Percentiles rank a stretch among this genome's conserved stretches.
These are phyloP conservation scores for Actenoides hombroni DNA, from an alignment of 2,113 vertebrate species.

Conservation along the genomic window DNA sequence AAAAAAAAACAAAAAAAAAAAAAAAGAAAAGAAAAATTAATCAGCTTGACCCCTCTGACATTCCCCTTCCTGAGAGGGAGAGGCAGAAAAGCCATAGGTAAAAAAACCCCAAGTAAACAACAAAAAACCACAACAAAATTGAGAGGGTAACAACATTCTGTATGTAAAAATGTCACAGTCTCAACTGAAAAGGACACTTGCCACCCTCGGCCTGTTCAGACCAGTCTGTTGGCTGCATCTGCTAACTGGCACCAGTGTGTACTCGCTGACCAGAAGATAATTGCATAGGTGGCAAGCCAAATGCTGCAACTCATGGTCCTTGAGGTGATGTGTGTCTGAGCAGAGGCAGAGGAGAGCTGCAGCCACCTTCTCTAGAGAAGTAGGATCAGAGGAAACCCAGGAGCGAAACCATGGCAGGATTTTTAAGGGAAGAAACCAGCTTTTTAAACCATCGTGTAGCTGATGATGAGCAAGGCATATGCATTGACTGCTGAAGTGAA, in stretches of 20 bases:
- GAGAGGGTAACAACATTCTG: not conserved
- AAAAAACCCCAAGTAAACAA: not conserved
- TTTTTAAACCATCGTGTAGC: not conserved
- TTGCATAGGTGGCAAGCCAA: not conserved
- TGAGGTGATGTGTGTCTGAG: not conserved
- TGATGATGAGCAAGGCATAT: not conserved
- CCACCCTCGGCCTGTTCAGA: not conserved
- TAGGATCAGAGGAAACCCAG: not conserved
- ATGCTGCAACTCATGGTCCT: not conserved
- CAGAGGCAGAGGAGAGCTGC: not conserved
- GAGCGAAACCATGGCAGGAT: not conserved
- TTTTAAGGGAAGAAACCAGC: not conserved
- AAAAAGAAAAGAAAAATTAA: not conserved
- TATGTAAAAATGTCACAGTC: not conserved
- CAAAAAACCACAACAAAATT: not conserved
- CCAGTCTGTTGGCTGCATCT: not conserved
- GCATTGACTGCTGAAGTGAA: not conserved
- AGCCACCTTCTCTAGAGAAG: not conserved
- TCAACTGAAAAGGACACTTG: rapidly evolving
- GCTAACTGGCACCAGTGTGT: not conserved
- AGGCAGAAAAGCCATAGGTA: not conserved
- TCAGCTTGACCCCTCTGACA: not conserved
- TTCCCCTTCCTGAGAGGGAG: not conserved
- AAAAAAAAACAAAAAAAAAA: not conserved
- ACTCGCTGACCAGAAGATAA: not conserved